Percentiles rank a stretch among this genome's conserved stretches.
These are phyloP conservation scores for Columba guinea DNA, from an alignment of 2,797 vertebrate genomes.

Conservation along the genomic window DNA sequence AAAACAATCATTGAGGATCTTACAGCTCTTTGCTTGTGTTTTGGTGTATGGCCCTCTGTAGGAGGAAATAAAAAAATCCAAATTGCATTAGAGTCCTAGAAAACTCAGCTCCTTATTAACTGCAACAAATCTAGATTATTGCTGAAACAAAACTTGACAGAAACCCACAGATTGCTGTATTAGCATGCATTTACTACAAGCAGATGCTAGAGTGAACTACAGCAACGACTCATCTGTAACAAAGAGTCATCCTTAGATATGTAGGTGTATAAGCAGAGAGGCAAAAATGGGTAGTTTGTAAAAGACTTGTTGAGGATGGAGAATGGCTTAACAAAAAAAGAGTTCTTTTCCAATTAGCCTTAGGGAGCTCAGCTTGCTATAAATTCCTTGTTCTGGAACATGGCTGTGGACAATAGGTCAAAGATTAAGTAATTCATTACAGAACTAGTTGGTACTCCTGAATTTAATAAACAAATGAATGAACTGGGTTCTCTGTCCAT, in stretches of 20 bases:
- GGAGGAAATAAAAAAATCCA: neutral
- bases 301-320: constrained; percentile 26
- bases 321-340: neutral
- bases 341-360: constrained; percentile 69
- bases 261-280: constrained; percentile 39
- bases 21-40: neutral
- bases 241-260: constrained; percentile 52
- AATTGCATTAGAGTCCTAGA: neutral
- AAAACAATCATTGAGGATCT: neutral
- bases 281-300: constrained; percentile 51
- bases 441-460: constrained; percentile 13
- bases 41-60: neutral
- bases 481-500: neutral
- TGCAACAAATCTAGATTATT: neutral
- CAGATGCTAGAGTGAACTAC: constrained; percentile 22
- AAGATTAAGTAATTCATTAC: constrained; percentile 52
- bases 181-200: neutral
- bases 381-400: constrained; percentile 64
- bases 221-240: constrained; percentile 58
- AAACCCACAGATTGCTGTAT: neutral
- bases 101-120: neutral
- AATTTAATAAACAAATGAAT: constrained; percentile 61
- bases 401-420: constrained; percentile 53
- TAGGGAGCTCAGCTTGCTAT: constrained; percentile 58
- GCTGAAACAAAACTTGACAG: neutral